A percentile compares a stretch with the other conserved stretches of the same genome.
phyloP scores from a whole-genome alignment of 2,888 invertebrate genomes.

The Sesamia inferens region DNA sequence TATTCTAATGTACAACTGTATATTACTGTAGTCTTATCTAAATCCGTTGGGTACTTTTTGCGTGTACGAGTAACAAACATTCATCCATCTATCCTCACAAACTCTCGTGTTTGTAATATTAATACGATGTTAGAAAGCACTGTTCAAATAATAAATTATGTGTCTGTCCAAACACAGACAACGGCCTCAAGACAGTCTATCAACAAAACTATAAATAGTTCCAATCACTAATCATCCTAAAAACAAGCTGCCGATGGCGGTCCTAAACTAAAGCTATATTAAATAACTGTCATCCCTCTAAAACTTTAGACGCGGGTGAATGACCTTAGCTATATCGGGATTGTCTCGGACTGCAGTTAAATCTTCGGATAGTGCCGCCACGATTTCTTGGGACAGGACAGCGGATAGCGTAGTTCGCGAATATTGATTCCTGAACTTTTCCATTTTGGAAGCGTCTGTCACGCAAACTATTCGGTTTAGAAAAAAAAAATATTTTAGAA shows the following conservation, averaged over 20 bases:
- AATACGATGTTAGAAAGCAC: not conserved
- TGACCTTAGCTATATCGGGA: slow-evolving; percentile 68
- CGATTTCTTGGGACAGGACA: slow-evolving; percentile 20
- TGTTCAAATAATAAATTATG: not conserved
- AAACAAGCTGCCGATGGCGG: slow-evolving; percentile 42
- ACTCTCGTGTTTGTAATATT: too few species aligned
- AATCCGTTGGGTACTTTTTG: too few species aligned
- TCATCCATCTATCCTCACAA: too few species aligned
- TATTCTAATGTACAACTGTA: too few species aligned
- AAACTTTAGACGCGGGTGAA: slow-evolving; percentile 49
- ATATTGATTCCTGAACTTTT: not conserved
- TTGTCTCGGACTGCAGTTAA: slow-evolving; percentile 43
- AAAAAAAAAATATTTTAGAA: too few species aligned
- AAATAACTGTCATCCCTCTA: slow-evolving; percentile 52
- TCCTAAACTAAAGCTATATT: slow-evolving; percentile 38
- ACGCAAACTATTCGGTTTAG: too few species aligned
- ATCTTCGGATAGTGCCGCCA: slow-evolving; percentile 49
- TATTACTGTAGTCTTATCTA: too few species aligned
- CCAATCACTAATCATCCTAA: slow-evolving; percentile 25
- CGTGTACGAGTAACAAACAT: too few species aligned
- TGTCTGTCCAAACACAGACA: not conserved
- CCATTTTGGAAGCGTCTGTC: too few species aligned
- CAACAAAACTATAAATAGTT: slow-evolving; percentile 25
- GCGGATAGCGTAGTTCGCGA: not conserved
- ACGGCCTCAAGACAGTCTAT: not conserved